Evolutionary conservation across 2,113 vertebrate genomes (phyloP), one percentile per base, ranked within the genome.

Genomic region (Tragulus kanchil): DNA sequence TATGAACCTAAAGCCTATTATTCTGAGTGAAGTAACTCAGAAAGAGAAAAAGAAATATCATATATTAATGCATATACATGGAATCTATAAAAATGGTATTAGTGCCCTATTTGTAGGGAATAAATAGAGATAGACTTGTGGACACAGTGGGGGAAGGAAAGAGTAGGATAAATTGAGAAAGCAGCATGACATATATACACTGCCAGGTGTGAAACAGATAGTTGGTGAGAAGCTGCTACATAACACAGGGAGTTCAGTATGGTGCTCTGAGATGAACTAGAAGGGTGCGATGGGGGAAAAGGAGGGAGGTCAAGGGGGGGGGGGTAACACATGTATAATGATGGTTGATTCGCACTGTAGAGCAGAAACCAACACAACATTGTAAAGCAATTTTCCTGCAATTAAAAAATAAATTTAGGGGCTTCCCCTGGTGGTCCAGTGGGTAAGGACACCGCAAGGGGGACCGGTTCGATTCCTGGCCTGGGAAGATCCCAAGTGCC

Each of bases 311-410:
- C 69, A 13, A 45, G 69, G 1, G 23, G 36, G 19, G 52, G 28
- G 10, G 10, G 6, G 2, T 36, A 2, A 25, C 45, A 3, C 6
- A 23, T 12, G n/a, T 12, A 71, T 13, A 36, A 12, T 71, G 21
- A 23, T 3, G 36, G 0, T 19, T 45, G 42, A 71, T 71, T n/a
- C 19, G 23, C 2, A 1, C 0, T 45, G 36, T 12, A 12, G 69
- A 42, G 45, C 69, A 45, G 19, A 13, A 3, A 42, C 36, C 69
- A 71, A 6, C 11, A 71, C 19, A 71, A 71, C 36, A 23, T 10
- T 6, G 19, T 13, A 71, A 23, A 69, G 65, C 69, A 23, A 69
- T 36, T 12, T 45, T 71, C 69, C 36, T 71, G 36, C 19, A 45
- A 45, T 23, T 71, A 23, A 71, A 71, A 71, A 71, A 45, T 45